Conservation (phyloP, 2,113 vertebrate genomes). For the Pardalotus punctatus region DNA sequence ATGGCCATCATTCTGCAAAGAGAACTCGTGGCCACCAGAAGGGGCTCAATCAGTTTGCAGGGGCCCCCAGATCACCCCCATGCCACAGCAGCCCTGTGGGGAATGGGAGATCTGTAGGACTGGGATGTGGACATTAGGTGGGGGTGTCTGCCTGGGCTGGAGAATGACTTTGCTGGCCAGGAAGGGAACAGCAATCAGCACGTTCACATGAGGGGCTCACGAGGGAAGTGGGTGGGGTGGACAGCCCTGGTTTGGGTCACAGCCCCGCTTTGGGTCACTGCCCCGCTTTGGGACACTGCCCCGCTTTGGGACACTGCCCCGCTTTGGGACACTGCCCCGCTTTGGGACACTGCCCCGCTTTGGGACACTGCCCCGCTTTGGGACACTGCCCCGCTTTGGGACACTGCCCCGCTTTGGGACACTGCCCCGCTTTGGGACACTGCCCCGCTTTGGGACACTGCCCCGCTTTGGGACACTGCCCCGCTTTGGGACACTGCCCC, state of each 20-base stretch:
- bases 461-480: not conserved
- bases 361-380: not conserved
- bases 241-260: not conserved
- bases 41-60: not conserved
- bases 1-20: not conserved
- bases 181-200: not conserved
- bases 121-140: not conserved
- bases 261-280: not conserved
- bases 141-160: not conserved
- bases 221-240: not conserved
- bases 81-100: fast-evolving
- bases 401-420: not conserved
- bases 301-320: too few relatives aligned
- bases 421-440: not conserved
- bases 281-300: not conserved
- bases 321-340: not conserved
- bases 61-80: not conserved
- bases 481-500: not conserved
- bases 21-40: not conserved
- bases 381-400: not conserved
- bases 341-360: not conserved
- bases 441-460: not conserved
- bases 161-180: not conserved
- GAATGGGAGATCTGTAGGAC: not conserved
- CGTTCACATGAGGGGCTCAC: fast-evolving